phyloP scores from a whole-genome alignment of 1,140 invertebrate genomes.

The Listronotus bonariensis region DNA sequence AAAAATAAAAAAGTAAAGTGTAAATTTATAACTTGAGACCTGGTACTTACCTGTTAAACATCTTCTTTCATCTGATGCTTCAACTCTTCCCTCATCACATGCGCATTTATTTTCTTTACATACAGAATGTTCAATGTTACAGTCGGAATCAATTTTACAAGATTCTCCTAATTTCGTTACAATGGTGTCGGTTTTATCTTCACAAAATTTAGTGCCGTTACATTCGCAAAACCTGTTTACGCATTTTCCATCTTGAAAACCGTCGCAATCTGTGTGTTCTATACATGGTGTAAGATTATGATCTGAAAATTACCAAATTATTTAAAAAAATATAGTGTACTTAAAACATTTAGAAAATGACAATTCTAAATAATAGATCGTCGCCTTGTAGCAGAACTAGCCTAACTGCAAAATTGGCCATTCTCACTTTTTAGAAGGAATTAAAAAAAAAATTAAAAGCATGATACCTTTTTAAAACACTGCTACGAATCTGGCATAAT shows the following conservation, averaged over 20 bases:
- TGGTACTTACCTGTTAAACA: slow-evolving; percentile 16
- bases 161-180: slow-evolving; percentile 10
- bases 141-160: slow-evolving; percentile 1
- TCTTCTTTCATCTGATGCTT: not conserved
- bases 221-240: not conserved
- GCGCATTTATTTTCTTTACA: slow-evolving; percentile 1
- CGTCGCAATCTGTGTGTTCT: not conserved
- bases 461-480: no score
- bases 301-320: no score
- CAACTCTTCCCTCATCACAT: slow-evolving; percentile 6
- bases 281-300: not conserved
- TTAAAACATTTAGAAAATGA: no score
- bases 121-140: slow-evolving; percentile 13
- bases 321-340: no score
- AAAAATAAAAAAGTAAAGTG: no score
- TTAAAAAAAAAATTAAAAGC: no score
- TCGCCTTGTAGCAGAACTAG: no score
- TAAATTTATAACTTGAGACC: no score
- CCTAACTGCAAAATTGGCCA: no score
- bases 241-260: not conserved
- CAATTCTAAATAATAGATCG: no score
- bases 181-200: not conserved
- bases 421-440: no score
- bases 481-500: no score
- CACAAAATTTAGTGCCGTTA: not conserved